phyloP scores from a whole-genome alignment of 37 sponge, comb jelly and placozoan genomes.

The Diacarnus erythraeanus region DNA sequence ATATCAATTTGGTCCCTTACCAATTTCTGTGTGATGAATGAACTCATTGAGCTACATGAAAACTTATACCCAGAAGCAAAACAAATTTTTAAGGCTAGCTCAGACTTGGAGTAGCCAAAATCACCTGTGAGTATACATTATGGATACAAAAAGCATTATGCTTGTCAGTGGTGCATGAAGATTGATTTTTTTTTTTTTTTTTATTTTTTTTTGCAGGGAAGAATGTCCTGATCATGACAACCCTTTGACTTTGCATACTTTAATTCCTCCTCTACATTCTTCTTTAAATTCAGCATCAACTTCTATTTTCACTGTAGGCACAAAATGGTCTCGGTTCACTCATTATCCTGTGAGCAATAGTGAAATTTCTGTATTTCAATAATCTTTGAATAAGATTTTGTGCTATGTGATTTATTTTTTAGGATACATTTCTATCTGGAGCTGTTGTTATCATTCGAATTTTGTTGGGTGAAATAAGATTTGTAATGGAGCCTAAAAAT shows the following conservation, averaged over 20 bases:
- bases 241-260: not conserved
- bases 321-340: constrained; percentile 2
- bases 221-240: constrained; percentile 13
- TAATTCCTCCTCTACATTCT: not conserved
- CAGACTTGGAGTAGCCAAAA: too few relatives aligned
- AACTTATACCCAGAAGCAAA: too few relatives aligned
- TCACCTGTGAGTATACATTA: too few relatives aligned
- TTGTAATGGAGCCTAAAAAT: not conserved
- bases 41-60: too few relatives aligned
- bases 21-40: too few relatives aligned
- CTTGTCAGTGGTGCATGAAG: not conserved
- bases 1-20: too few relatives aligned
- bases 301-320: constrained; percentile 1
- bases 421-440: constrained; percentile 1
- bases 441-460: not conserved
- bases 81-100: too few relatives aligned
- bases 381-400: not conserved
- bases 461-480: not conserved
- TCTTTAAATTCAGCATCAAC: not conserved
- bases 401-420: not conserved
- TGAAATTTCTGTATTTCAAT: not conserved
- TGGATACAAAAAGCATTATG: too few relatives aligned
- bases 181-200: not conserved
- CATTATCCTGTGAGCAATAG: not conserved
- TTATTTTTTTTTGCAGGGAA: constrained; percentile 3